phyloP scores from a whole-genome alignment of 2,113 vertebrate species.

The Hipposideros armiger region DNA sequence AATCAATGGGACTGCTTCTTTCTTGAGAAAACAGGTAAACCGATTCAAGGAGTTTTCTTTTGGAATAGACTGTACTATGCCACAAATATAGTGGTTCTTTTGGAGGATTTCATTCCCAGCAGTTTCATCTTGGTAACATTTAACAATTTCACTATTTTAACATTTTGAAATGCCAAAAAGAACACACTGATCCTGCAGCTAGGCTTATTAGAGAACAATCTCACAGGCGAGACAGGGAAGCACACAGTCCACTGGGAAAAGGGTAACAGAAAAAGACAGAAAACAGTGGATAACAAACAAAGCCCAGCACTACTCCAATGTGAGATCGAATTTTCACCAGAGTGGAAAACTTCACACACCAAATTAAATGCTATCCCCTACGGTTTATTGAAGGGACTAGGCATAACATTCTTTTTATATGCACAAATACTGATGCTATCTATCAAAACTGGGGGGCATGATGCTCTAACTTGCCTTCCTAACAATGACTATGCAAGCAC shows the following conservation, averaged over 20 bases:
- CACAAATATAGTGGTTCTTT: conserved; percentile 82
- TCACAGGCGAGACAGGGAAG: conserved; percentile 83
- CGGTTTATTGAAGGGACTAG: conserved; percentile 10
- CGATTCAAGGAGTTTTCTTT: conserved; percentile 42
- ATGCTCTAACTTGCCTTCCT: conserved; percentile 62
- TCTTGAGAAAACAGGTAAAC: conserved; percentile 73
- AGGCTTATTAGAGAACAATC: conserved; percentile 79
- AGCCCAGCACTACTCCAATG: conserved; percentile 49
- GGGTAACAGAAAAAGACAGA: conserved; percentile 87
- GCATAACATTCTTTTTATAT: not conserved
- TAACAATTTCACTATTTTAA: conserved; percentile 86
- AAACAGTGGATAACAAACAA: conserved; percentile 77
- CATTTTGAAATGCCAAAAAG: conserved; percentile 83
- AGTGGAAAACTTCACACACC: conserved; percentile 70
- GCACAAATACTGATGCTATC: not conserved
- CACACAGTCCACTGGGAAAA: conserved; percentile 86
- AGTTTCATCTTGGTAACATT: conserved; percentile 80
- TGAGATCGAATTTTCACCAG: conserved; percentile 56
- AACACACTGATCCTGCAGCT: conserved; percentile 75
- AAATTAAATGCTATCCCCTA: conserved; percentile 41
- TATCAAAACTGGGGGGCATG: conserved; percentile 22
- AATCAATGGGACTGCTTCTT: conserved; percentile 75
- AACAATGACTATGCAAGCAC: conserved; percentile 52
- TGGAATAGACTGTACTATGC: conserved; percentile 52
- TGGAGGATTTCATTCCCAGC: conserved; percentile 74